Percentiles rank a stretch among this genome's conserved stretches.
Conservation (phyloP, 2,888 invertebrate genomes). For the Copidosoma aretas region DNA sequence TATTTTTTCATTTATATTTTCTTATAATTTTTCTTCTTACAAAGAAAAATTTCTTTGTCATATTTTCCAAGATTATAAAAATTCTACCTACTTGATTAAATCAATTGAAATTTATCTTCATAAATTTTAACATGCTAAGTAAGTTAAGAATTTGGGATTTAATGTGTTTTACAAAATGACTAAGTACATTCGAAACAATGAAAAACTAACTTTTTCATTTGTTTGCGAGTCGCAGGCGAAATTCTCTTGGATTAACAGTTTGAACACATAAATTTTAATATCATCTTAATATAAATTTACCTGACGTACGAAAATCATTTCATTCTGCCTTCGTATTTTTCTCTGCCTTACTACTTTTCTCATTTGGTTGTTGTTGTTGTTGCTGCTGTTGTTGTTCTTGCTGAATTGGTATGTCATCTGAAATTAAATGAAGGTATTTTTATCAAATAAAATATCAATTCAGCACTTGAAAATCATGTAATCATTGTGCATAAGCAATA, state of each 20-base stretch:
- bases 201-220: constrained; percentile 15
- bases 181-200: background rate
- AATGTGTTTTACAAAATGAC: constrained; percentile 11
- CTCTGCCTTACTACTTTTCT: constrained; percentile 13
- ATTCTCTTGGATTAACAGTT: constrained; percentile 17
- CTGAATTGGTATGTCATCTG: constrained; percentile 90
- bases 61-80: constrained; percentile 6
- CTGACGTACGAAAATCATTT: constrained; percentile 21
- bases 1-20: constrained; percentile 18
- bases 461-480: background rate
- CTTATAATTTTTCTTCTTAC: constrained; percentile 8
- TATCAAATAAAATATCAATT: background rate
- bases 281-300: constrained; percentile 12
- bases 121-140: constrained; percentile 22
- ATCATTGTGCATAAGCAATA: background rate
- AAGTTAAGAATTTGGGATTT: too few relatives aligned
- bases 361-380: constrained; percentile 12
- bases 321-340: constrained; percentile 14
- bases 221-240: constrained; percentile 7
- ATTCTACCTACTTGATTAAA: constrained; percentile 15
- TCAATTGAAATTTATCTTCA: constrained; percentile 10
- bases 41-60: constrained; percentile 21
- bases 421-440: constrained; percentile 18
- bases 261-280: constrained; percentile 8
- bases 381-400: constrained; percentile 60